A percentile compares a stretch with the other conserved stretches of the same genome.
These are phyloP conservation scores for Anguilla anguilla DNA, from an alignment of 2,797 vertebrate species.

Conservation along the genomic window DNA sequence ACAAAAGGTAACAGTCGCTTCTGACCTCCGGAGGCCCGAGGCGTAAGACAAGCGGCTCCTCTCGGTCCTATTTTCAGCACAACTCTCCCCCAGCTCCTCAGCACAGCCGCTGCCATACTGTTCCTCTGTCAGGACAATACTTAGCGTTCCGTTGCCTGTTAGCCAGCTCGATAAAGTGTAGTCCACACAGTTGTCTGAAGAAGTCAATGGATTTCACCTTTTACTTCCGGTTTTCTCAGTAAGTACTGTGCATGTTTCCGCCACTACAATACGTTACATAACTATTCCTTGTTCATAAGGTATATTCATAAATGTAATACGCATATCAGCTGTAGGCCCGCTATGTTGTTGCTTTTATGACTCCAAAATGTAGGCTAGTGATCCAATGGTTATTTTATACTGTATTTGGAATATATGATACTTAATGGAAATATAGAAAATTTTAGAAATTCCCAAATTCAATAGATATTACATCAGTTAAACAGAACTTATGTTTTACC, in stretches of 20 bases:
- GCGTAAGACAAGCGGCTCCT: background rate
- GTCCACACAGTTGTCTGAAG: background rate
- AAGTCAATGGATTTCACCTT: background rate
- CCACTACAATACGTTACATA: background rate
- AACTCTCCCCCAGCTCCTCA: slow-evolving; percentile 20
- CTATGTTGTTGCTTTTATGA: too few relatives aligned
- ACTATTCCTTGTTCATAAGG: background rate
- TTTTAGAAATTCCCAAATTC: too few relatives aligned
- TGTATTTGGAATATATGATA: too few relatives aligned
- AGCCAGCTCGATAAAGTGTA: background rate
- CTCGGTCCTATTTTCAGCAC: slow-evolving; percentile 13
- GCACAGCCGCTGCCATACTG: slow-evolving; percentile 7
- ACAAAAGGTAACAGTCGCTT: background rate
- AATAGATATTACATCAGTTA: too few relatives aligned
- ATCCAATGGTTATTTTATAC: too few relatives aligned
- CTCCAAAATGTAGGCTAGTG: too few relatives aligned
- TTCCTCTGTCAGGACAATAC: background rate
- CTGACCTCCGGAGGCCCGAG: background rate
- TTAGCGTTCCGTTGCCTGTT: background rate
- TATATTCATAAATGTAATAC: background rate
- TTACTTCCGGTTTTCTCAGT: background rate
- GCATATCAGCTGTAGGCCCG: too few relatives aligned
- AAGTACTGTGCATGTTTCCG: background rate
- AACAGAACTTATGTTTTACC: too few relatives aligned
- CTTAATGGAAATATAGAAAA: too few relatives aligned